Percentiles rank a stretch among this genome's conserved stretches.
These are phyloP conservation scores for Pediacus dermestoides DNA, from an alignment of 2,888 invertebrate genomes.

Conservation along the genomic window DNA sequence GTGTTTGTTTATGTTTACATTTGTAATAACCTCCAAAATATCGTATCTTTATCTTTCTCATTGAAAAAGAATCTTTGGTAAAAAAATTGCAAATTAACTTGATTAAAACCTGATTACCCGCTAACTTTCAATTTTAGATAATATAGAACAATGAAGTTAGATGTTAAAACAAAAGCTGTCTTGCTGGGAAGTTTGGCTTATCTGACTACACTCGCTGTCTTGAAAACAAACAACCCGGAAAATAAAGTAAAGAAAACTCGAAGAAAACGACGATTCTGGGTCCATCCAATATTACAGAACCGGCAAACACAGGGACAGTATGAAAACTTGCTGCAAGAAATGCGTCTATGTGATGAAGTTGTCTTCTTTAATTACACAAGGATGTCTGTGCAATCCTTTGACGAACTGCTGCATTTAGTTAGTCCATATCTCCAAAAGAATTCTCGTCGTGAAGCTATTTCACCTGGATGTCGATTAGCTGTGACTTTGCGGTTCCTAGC, in stretches of 20 bases:
- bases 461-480: conserved; percentile 7
- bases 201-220: no score
- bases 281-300: neutral
- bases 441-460: conserved; percentile 5
- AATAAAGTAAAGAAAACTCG: neutral
- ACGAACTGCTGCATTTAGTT: conserved; percentile 5
- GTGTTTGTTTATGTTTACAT: no score
- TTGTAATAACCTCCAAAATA: no score
- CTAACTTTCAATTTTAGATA: no score
- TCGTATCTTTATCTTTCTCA: no score
- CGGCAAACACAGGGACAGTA: neutral
- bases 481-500: conserved; percentile 7
- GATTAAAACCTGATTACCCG: no score
- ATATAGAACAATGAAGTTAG: no score
- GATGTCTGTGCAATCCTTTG: conserved; percentile 1
- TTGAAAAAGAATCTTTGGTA: no score
- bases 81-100: no score
- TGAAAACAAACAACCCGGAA: no score
- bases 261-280: neutral
- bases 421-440: conserved; percentile 4
- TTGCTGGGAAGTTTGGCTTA: no score
- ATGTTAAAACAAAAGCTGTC: no score
- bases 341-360: conserved; percentile 4
- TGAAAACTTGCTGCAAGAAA: neutral
- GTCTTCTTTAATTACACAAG: conserved; percentile 9